Conservation (phyloP, 1,140 invertebrate genomes). For the Dermatophagoides farinae region DNA sequence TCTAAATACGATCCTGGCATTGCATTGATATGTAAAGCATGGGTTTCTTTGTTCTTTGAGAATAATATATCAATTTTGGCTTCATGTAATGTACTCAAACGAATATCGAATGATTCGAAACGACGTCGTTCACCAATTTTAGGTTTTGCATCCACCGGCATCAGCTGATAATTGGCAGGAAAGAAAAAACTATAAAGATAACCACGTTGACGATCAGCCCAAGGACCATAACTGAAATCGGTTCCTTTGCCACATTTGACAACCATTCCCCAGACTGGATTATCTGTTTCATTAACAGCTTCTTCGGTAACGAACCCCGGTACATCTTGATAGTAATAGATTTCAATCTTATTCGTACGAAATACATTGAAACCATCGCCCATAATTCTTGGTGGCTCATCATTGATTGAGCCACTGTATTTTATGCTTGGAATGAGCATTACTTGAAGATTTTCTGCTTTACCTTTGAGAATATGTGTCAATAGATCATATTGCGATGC, state of each 20-base stretch:
- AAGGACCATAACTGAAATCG: constrained; percentile 92
- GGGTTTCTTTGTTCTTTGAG: constrained; percentile 80
- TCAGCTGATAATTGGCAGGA: constrained; percentile 33
- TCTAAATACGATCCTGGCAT: constrained; percentile 82
- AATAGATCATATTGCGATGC: constrained; percentile 77
- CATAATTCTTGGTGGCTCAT: constrained; percentile 91
- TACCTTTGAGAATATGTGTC: constrained; percentile 87
- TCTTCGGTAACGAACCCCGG: not conserved
- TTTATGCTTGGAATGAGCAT: constrained; percentile 80
- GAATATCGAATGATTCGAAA: constrained; percentile 76
- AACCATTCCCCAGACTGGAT: constrained; percentile 81
- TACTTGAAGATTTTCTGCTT: constrained; percentile 82
- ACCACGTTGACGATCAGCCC: constrained; percentile 89
- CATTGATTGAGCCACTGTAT: constrained; percentile 57
- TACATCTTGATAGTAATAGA: constrained; percentile 65
- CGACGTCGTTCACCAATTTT: constrained; percentile 63
- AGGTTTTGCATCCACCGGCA: constrained; percentile 31
- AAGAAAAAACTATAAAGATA: constrained; percentile 91
- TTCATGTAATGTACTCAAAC: constrained; percentile 67
- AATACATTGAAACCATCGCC: constrained; percentile 92
- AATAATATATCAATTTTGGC: constrained; percentile 87
- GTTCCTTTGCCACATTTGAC: constrained; percentile 92
- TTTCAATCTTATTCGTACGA: constrained; percentile 77
- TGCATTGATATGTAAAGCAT: constrained; percentile 81
- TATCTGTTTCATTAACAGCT: constrained; percentile 26